phyloP scores from a whole-genome alignment of 2,797 vertebrate species.

The Setipinna tenuifilis region DNA sequence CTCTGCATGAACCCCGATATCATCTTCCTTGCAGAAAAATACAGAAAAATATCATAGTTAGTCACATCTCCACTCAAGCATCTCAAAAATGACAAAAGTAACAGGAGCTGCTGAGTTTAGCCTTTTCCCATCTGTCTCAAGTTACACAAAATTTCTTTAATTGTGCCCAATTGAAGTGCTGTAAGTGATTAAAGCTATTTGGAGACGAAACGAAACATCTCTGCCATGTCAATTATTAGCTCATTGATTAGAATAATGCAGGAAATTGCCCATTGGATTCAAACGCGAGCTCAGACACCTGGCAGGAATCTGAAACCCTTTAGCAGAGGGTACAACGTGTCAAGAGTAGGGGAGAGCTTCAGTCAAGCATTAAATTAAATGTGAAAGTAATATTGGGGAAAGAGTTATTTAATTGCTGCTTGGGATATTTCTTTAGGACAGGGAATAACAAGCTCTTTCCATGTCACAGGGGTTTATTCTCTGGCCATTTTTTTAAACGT shows the following conservation, averaged over 20 bases:
- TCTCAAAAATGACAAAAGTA: slow-evolving; percentile 9
- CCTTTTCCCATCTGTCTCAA: slow-evolving; percentile 84
- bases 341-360: slow-evolving; percentile 18
- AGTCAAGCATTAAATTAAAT: slow-evolving; percentile 59
- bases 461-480: slow-evolving; percentile 8
- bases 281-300: slow-evolving; percentile 85
- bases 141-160: slow-evolving; percentile 89
- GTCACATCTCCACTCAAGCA: slow-evolving; percentile 14
- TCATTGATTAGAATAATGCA: slow-evolving; percentile 95
- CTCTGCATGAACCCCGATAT: slow-evolving; percentile 19
- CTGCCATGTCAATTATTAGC: slow-evolving; percentile 87
- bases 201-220: slow-evolving; percentile 82
- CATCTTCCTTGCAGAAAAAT: neutral
- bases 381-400: slow-evolving; percentile 55
- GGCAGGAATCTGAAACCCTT: slow-evolving; percentile 68
- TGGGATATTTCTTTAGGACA: slow-evolving; percentile 32
- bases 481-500: neutral
- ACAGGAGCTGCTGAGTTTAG: slow-evolving; percentile 59
- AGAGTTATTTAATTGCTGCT: slow-evolving; percentile 41
- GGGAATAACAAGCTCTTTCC: slow-evolving; percentile 24
- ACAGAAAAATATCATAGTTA: neutral
- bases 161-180: slow-evolving; percentile 88
- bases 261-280: slow-evolving; percentile 88
- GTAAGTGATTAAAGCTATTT: slow-evolving; percentile 91
- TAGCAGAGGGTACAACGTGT: slow-evolving; percentile 27